Evolutionary conservation across 2,113 vertebrate genomes (phyloP).

Genomic region (Sander vitreus): DNA sequence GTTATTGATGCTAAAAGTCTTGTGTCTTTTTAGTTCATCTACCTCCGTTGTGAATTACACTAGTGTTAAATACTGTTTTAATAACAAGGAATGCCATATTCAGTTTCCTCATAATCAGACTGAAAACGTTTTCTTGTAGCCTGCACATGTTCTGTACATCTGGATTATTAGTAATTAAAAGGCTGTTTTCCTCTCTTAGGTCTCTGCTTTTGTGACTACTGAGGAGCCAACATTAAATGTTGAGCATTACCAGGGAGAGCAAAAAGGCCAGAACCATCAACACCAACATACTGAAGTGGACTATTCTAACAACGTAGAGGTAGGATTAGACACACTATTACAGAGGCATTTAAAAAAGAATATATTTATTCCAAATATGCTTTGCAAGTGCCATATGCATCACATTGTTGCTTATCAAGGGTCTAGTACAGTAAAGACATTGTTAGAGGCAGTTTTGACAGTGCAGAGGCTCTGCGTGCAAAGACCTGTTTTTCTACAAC

Average conservation of each 20-base stretch:
- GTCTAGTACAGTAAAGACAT: neutral
- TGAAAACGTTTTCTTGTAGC: neutral
- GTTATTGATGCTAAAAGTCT: too few species aligned
- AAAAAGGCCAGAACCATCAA: neutral
- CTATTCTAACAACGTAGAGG: constrained; percentile 21
- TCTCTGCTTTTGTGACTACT: constrained; percentile 1
- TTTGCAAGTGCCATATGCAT: neutral
- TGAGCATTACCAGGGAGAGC: neutral
- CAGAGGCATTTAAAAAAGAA: too few species aligned
- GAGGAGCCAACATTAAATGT: constrained; percentile 53
- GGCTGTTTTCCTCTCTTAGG: constrained; percentile 30
- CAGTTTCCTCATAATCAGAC: too few species aligned
- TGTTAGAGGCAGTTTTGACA: too few species aligned
- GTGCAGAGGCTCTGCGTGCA: neutral
- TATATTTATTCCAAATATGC: neutral
- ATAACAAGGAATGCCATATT: neutral
- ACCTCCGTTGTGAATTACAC: too few species aligned
- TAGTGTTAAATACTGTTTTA: neutral
- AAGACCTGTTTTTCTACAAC: neutral
- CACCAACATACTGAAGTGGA: neutral
- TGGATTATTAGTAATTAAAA: neutral
- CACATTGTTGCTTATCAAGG: neutral
- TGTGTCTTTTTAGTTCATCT: too few species aligned
- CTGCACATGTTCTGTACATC: neutral
- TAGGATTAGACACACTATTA: constrained; percentile 1